Evolutionary conservation across 2,113 vertebrate genomes (phyloP).

Genomic region (Oreochromis niloticus): DNA sequence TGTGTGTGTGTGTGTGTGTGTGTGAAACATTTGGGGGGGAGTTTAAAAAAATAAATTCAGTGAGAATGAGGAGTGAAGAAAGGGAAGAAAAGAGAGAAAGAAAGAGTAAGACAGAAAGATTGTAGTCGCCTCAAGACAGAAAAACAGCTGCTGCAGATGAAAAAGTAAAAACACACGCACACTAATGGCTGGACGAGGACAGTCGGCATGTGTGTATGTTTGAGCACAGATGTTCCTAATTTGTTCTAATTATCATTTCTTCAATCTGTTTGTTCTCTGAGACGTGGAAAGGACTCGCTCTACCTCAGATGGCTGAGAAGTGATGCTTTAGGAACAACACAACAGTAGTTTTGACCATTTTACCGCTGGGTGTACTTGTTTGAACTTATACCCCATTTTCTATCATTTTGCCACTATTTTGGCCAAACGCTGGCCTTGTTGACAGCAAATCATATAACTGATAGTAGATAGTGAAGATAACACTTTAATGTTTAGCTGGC

Average conservation of each 20-base stretch:
- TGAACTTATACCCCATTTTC: neutral
- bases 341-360: neutral
- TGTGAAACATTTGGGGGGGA: neutral
- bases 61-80: neutral
- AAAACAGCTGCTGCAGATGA: slow-evolving; percentile 22
- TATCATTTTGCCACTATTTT: neutral
- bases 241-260: neutral
- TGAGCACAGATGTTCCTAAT: neutral
- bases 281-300: neutral
- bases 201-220: neutral
- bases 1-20: no score
- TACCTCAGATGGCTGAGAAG: neutral
- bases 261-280: neutral
- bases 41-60: neutral
- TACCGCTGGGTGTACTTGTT: neutral
- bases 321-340: neutral
- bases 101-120: neutral
- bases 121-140: neutral
- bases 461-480: neutral
- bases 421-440: neutral
- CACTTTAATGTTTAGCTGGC: neutral
- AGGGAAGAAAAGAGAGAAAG: neutral
- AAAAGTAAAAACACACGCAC: neutral
- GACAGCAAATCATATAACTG: neutral
- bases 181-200: neutral